A percentile compares a stretch with the other conserved stretches of the same genome.
phyloP scores from a whole-genome alignment of 92 coral and sea anemone species.

The Isaurus tuberculatus region DNA sequence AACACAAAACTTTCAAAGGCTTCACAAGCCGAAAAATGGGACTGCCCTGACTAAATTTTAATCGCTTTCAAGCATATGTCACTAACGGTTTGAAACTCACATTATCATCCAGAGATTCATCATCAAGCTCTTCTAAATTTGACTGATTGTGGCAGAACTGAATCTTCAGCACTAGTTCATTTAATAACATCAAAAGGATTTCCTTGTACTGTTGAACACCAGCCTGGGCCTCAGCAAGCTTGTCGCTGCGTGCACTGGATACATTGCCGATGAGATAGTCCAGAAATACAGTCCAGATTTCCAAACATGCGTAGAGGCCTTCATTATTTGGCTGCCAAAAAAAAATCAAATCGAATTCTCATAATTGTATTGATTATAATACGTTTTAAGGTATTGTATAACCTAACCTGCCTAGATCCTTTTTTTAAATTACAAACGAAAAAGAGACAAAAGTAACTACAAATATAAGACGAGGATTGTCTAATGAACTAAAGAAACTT shows the following conservation, averaged over 20 bases:
- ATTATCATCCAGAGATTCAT: conserved; percentile 84
- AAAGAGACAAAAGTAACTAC: too few relatives aligned
- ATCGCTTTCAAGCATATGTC: too few relatives aligned
- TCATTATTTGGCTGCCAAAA: conserved; percentile 82
- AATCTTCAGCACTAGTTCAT: conserved; percentile 85
- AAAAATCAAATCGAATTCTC: background rate
- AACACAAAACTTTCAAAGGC: too few relatives aligned
- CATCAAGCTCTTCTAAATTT: conserved; percentile 87
- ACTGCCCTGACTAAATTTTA: too few relatives aligned
- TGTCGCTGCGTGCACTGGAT: conserved; percentile 86
- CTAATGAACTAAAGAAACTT: too few relatives aligned
- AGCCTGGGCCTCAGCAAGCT: conserved; percentile 88
- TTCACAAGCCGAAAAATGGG: too few relatives aligned
- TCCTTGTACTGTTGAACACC: conserved; percentile 90
- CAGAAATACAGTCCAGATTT: conserved; percentile 92
- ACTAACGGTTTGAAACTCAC: conserved; percentile 53
- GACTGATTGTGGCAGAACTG: conserved; percentile 90
- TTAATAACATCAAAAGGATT: conserved; percentile 80
- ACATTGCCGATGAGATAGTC: conserved; percentile 88
- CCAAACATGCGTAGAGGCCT: conserved; percentile 88
- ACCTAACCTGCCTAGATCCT: too few relatives aligned
- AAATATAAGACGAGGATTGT: too few relatives aligned
- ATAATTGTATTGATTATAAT: background rate
- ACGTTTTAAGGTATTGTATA: too few relatives aligned
- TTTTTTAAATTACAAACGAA: too few relatives aligned